Conservation (phyloP, 1,140 invertebrate genomes). For the Drosophila micromelanica region DNA sequence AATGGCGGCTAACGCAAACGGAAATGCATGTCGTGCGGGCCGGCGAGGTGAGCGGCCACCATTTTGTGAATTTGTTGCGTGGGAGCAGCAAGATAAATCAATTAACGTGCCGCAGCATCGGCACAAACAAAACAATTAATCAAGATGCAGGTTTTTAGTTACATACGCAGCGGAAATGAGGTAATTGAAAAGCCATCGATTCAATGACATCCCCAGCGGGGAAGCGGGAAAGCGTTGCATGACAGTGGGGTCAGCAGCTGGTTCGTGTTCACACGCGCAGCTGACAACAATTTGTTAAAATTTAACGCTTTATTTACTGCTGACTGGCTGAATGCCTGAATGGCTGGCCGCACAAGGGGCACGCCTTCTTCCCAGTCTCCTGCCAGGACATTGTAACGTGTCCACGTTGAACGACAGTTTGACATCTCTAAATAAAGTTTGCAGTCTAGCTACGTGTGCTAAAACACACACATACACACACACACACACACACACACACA, state of each 20-base stretch:
- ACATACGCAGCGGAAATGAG: slow-evolving; percentile 46
- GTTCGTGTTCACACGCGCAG: slow-evolving; percentile 58
- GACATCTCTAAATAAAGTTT: slow-evolving; percentile 82
- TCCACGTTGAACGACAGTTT: slow-evolving; percentile 76
- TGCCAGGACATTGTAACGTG: slow-evolving; percentile 48
- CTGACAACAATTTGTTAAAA: slow-evolving; percentile 79
- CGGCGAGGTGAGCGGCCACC: neutral
- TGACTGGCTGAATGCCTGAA: slow-evolving; percentile 42
- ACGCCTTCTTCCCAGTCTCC: slow-evolving; percentile 32
- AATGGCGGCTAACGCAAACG: slow-evolving; percentile 45
- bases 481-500: neutral
- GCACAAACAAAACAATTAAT: slow-evolving; percentile 78
- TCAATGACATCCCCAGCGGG: slow-evolving; percentile 23
- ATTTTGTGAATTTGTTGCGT: slow-evolving; percentile 52
- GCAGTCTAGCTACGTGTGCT: slow-evolving; percentile 56
- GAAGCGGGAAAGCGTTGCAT: neutral
- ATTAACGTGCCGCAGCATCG: slow-evolving; percentile 51
- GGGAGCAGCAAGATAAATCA: slow-evolving; percentile 72
- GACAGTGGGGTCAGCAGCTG: slow-evolving; percentile 27
- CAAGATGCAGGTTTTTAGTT: slow-evolving; percentile 71
- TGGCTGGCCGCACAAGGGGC: neutral
- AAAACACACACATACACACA: neutral
- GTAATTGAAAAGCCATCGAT: slow-evolving; percentile 76
- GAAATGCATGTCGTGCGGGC: slow-evolving; percentile 49
- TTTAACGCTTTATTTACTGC: slow-evolving; percentile 81